Evolutionary conservation across 2,113 vertebrate genomes (phyloP).

Genomic region (Nansenia antarctica): DNA sequence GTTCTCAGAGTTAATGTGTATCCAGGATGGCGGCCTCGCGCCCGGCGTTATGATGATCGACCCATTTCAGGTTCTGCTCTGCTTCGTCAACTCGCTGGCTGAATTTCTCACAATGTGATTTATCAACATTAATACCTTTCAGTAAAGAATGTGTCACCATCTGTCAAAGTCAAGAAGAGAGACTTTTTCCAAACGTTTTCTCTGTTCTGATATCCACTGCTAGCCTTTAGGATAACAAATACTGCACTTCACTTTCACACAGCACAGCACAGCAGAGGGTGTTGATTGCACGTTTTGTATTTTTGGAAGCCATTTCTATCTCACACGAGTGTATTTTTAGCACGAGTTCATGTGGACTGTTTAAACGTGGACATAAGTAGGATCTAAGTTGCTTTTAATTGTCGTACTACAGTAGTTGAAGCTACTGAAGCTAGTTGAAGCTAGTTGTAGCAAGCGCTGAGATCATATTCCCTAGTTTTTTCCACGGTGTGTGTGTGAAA

Average conservation of each 20-base stretch:
- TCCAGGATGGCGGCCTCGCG: conserved; percentile 52
- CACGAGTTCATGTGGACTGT: background rate
- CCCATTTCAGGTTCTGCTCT: conserved; percentile 51
- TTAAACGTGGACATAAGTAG: background rate
- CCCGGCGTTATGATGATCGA: conserved; percentile 35
- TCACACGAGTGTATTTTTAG: too few relatives aligned
- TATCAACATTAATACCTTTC: conserved; percentile 72
- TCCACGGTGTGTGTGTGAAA: too few relatives aligned
- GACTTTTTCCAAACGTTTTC: conserved; percentile 51
- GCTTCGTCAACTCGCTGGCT: conserved; percentile 48
- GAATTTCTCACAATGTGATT: conserved; percentile 53
- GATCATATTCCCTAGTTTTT: too few relatives aligned
- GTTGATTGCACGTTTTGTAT: background rate
- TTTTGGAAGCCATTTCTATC: background rate
- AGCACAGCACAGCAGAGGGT: background rate
- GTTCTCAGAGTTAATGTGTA: conserved; percentile 42
- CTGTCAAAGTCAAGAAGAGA: conserved; percentile 64
- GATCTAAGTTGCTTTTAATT: too few relatives aligned
- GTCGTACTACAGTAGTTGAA: too few relatives aligned
- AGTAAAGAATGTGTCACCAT: conserved; percentile 69
- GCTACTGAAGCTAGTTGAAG: too few relatives aligned
- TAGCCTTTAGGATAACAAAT: background rate
- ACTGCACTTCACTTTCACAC: background rate
- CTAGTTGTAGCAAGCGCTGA: too few relatives aligned
- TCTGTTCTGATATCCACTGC: conserved; percentile 13